phyloP scores from a whole-genome alignment of 2,888 invertebrate genomes.

The Uropetala carovei region DNA sequence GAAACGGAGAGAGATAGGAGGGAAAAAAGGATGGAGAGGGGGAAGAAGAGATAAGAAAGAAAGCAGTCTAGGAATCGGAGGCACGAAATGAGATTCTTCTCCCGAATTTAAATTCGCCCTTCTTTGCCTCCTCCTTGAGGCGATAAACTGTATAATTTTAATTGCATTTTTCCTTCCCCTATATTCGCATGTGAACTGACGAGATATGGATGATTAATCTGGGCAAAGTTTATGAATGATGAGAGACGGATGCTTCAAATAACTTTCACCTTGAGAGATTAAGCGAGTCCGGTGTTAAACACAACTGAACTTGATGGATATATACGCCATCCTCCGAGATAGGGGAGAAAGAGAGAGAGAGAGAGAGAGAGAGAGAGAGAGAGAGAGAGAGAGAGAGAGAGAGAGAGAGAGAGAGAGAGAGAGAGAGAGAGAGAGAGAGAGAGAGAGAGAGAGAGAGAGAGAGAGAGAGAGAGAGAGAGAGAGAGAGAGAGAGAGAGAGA shows the following conservation, averaged over 20 bases:
- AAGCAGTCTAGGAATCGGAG: background rate
- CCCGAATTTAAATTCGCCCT: background rate
- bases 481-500: too few species aligned
- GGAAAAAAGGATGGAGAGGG: background rate
- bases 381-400: too few species aligned
- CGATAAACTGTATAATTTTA: background rate
- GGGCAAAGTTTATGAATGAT: background rate
- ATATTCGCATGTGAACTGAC: background rate
- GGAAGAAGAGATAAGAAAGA: background rate
- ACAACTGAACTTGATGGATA: constrained; percentile 18
- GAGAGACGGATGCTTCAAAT: background rate
- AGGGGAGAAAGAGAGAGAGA: too few species aligned
- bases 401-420: too few species aligned
- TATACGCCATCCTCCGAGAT: background rate
- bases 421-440: too few species aligned
- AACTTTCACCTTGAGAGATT: constrained; percentile 21
- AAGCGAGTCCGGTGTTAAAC: background rate
- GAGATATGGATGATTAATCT: background rate
- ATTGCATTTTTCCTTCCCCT: background rate
- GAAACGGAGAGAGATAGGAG: background rate
- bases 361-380: too few species aligned
- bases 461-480: too few species aligned
- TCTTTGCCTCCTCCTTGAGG: too few species aligned
- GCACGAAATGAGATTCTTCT: background rate
- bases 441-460: too few species aligned